phyloP scores from a whole-genome alignment of 2,113 vertebrate species.

The Sminthopsis crassicaudata region DNA sequence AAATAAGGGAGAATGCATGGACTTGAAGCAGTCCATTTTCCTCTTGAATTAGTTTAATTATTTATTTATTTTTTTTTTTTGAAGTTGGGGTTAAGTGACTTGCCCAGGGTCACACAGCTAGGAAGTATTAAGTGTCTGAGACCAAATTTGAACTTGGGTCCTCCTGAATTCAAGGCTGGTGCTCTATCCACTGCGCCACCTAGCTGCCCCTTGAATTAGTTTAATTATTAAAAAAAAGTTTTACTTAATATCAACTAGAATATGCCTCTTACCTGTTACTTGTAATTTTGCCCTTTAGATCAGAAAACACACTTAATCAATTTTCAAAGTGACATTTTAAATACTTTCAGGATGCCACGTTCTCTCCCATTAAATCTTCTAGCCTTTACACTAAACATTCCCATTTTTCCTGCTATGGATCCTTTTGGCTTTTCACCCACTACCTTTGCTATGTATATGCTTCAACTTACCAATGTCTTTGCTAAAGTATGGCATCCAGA shows the following conservation, averaged over 20 bases:
- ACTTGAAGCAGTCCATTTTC: neutral
- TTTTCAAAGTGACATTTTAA: neutral
- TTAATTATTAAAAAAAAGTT: neutral
- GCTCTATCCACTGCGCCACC: no score
- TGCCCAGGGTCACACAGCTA: no score
- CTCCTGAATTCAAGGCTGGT: no score
- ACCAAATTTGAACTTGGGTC: no score
- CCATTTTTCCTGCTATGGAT: neutral
- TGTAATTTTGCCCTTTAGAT: neutral
- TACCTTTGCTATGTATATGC: neutral
- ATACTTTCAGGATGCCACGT: neutral
- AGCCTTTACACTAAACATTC: neutral
- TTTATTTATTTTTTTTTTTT: no score
- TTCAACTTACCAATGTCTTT: neutral
- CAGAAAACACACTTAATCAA: neutral
- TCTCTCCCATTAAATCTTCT: neutral
- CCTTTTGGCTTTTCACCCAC: neutral
- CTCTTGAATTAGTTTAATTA: neutral
- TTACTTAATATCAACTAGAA: neutral
- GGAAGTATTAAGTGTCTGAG: no score
- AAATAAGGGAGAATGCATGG: neutral
- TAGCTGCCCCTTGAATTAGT: no score
- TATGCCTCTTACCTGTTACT: neutral
- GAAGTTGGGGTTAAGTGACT: no score
- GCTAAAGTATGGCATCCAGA: neutral